Percentiles rank a stretch among this genome's conserved stretches.
phyloP scores from a whole-genome alignment of 2,888 invertebrate genomes.

The Pseudoips prasinana region DNA sequence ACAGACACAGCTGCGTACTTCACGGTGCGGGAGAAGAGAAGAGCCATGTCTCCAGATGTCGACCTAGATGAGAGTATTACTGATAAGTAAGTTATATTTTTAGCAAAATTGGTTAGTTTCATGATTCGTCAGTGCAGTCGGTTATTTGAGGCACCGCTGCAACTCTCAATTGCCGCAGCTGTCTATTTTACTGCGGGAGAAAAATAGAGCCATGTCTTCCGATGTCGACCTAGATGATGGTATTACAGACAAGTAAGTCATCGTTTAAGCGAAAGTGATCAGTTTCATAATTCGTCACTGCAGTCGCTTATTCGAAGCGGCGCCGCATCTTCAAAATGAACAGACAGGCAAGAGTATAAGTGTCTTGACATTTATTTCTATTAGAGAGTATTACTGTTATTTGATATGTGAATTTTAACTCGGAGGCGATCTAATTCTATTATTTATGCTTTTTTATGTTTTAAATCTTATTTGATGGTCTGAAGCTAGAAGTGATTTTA shows the following conservation, averaged over 20 bases:
- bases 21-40: constrained; percentile 83
- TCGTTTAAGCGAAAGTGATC: constrained; percentile 89
- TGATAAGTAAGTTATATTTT: constrained; percentile 83
- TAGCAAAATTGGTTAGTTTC: constrained; percentile 91
- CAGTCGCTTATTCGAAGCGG: constrained; percentile 87
- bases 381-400: neutral
- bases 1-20: constrained; percentile 91
- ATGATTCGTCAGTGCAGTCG: constrained; percentile 89
- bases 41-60: constrained; percentile 81
- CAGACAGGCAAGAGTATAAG: constrained; percentile 76
- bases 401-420: neutral
- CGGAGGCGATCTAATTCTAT: neutral
- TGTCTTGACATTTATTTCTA: neutral
- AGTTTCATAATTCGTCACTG: constrained; percentile 93
- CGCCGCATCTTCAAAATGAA: constrained; percentile 85
- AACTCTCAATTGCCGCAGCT: constrained; percentile 88
- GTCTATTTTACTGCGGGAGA: constrained; percentile 87
- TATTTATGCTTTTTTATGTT: neutral
- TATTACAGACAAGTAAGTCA: constrained; percentile 78
- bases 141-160: constrained; percentile 89
- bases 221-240: constrained; percentile 72
- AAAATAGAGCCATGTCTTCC: constrained; percentile 83
- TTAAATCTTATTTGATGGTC: too few species aligned
- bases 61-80: constrained; percentile 74
- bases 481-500: too few species aligned